Percentiles rank a stretch among this genome's conserved stretches.
Evolutionary conservation across 2,888 invertebrate species (phyloP).

Genomic region (Eupithecia pulchellata): DNA sequence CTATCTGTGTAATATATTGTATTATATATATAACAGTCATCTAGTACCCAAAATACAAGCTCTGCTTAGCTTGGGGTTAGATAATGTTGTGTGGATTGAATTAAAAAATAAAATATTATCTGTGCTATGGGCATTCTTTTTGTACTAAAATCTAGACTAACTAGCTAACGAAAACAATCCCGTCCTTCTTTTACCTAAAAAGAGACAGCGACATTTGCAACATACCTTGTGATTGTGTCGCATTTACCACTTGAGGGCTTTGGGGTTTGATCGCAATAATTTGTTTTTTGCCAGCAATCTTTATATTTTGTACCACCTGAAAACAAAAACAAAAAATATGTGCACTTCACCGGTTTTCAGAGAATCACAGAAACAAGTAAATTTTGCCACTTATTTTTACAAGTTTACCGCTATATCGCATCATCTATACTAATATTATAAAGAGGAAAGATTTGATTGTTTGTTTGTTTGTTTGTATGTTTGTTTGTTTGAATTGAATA

Average conservation of each 20-base stretch:
- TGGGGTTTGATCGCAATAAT: slow-evolving; percentile 85
- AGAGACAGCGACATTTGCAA: background rate
- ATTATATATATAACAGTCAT: too few relatives aligned
- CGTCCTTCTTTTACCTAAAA: background rate
- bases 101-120: too few relatives aligned
- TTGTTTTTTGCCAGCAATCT: slow-evolving; percentile 70
- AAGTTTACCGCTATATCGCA: background rate
- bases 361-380: background rate
- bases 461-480: too few relatives aligned
- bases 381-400: background rate
- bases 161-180: too few relatives aligned
- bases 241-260: slow-evolving; percentile 88
- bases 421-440: too few relatives aligned
- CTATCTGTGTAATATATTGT: too few relatives aligned
- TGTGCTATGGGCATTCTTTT: too few relatives aligned
- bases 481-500: too few relatives aligned
- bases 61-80: too few relatives aligned
- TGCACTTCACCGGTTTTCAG: background rate
- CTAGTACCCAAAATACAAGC: too few relatives aligned
- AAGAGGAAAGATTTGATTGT: too few relatives aligned
- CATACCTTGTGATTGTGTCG: slow-evolving; percentile 62
- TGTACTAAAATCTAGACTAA: background rate
- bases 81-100: too few relatives aligned
- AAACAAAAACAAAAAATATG: slow-evolving; percentile 35
- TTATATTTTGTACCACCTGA: slow-evolving; percentile 74